phyloP scores from a whole-genome alignment of 2,888 invertebrate genomes.

The Agrenia bidenticulata region DNA sequence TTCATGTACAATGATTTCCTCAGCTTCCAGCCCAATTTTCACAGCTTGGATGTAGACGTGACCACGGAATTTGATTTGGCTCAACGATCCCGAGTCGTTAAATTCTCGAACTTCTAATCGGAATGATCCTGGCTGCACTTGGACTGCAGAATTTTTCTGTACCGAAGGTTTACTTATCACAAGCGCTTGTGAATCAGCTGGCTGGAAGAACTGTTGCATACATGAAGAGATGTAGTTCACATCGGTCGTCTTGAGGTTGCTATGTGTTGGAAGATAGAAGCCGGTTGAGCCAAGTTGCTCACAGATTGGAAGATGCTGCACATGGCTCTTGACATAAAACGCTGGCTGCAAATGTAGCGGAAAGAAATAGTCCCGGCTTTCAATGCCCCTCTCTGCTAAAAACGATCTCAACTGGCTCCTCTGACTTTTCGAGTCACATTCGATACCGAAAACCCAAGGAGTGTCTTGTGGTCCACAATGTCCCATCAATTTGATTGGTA shows the following conservation, averaged over 20 bases:
- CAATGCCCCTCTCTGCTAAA: conserved; percentile 32
- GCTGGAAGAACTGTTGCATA: conserved; percentile 15
- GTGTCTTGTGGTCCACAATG: conserved; percentile 37
- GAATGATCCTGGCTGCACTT: conserved; percentile 30
- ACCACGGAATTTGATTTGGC: not conserved
- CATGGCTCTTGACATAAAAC: not conserved
- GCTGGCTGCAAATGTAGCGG: conserved; percentile 44
- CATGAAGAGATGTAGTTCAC: conserved; percentile 22
- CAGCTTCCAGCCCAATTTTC: conserved; percentile 18
- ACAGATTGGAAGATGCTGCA: conserved; percentile 19
- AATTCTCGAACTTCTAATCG: conserved; percentile 21
- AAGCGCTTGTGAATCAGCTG: not conserved
- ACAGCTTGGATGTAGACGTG: conserved; percentile 27
- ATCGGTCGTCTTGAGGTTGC: conserved; percentile 23
- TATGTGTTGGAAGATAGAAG: conserved; percentile 39
- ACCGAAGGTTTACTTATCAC: not conserved
- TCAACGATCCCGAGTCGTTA: conserved; percentile 15
- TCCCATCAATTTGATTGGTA: conserved; percentile 29
- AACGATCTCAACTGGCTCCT: conserved; percentile 26
- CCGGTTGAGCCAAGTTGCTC: conserved; percentile 36
- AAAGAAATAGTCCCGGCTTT: conserved; percentile 44
- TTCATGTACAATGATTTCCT: conserved; percentile 26
- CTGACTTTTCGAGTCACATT: conserved; percentile 29
- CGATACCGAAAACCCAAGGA: conserved; percentile 41
- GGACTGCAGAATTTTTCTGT: conserved; percentile 11